Evolutionary conservation across 2,888 invertebrate genomes (phyloP).

Genomic region (Cremastinae sp.): DNA sequence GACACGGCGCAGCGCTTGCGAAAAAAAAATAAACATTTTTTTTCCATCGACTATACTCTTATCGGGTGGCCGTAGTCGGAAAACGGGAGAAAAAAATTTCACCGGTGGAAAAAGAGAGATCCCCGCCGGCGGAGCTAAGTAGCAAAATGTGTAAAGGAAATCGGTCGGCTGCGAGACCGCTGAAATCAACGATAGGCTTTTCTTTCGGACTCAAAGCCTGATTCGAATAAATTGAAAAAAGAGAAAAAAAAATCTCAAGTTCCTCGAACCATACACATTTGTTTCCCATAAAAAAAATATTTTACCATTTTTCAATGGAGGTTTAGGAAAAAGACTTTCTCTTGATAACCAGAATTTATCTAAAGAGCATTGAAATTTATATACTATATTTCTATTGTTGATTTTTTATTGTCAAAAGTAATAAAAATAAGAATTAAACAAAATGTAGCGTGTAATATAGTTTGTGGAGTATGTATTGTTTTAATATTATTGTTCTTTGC

Average conservation of each 20-base stretch:
- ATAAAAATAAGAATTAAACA: no score
- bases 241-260: neutral
- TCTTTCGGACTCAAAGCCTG: neutral
- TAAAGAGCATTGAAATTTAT: no score
- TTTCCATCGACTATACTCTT: constrained; percentile 9
- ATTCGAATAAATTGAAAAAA: neutral
- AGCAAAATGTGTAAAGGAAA: constrained; percentile 51
- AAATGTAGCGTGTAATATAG: no score
- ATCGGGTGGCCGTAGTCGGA: constrained; percentile 40
- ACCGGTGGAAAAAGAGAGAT: constrained; percentile 27
- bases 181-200: constrained; percentile 46
- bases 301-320: no score
- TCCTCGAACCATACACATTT: neutral
- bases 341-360: no score
- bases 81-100: constrained; percentile 33
- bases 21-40: neutral
- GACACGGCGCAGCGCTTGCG: constrained; percentile 1
- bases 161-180: constrained; percentile 31
- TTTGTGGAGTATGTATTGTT: no score
- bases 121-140: constrained; percentile 48
- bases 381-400: no score
- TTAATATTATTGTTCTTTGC: no score
- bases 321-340: no score
- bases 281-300: no score
- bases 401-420: no score